A percentile compares a stretch with the other conserved stretches of the same genome.
Evolutionary conservation across 1,140 invertebrate genomes (phyloP).

Genomic region (Pseudomyrmex flavicornis): DNA sequence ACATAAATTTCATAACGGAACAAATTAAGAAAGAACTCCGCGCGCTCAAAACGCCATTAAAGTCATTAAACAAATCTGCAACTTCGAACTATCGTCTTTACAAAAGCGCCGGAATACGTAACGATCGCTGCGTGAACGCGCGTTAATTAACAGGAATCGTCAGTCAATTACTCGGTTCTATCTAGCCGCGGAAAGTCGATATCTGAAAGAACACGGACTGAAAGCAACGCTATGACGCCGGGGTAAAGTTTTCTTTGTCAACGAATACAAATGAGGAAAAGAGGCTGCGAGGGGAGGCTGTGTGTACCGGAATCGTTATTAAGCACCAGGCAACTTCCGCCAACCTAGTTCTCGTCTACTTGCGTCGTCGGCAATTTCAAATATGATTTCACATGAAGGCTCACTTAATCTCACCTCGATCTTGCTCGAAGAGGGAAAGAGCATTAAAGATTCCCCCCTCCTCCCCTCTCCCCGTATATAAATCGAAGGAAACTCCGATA

Average conservation of each 20-base stretch:
- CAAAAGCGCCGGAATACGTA: background rate
- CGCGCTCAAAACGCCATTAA: no score
- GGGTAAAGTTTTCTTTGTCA: conserved; percentile 38
- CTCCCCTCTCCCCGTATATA: no score
- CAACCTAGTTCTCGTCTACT: conserved; percentile 39
- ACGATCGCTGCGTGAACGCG: background rate
- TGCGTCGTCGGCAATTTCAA: conserved; percentile 19
- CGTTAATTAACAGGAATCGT: conserved; percentile 23
- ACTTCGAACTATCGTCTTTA: background rate
- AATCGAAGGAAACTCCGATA: background rate
- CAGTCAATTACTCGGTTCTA: conserved; percentile 27
- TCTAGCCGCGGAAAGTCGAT: conserved; percentile 16
- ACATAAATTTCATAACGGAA: background rate
- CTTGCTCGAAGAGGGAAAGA: background rate
- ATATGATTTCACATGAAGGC: conserved; percentile 26
- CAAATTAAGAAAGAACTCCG: background rate
- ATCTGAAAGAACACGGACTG: conserved; percentile 35
- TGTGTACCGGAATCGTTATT: conserved; percentile 39
- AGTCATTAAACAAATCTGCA: background rate
- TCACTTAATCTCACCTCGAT: background rate
- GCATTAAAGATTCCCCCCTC: background rate
- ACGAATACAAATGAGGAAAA: conserved; percentile 50
- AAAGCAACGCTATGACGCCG: conserved; percentile 20
- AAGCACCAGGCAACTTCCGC: conserved; percentile 29
- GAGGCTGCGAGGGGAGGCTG: conserved; percentile 4